A percentile compares a stretch with the other conserved stretches of the same genome.
Conservation (phyloP, 2,113 vertebrate genomes). For the Carlito syrichta region DNA sequence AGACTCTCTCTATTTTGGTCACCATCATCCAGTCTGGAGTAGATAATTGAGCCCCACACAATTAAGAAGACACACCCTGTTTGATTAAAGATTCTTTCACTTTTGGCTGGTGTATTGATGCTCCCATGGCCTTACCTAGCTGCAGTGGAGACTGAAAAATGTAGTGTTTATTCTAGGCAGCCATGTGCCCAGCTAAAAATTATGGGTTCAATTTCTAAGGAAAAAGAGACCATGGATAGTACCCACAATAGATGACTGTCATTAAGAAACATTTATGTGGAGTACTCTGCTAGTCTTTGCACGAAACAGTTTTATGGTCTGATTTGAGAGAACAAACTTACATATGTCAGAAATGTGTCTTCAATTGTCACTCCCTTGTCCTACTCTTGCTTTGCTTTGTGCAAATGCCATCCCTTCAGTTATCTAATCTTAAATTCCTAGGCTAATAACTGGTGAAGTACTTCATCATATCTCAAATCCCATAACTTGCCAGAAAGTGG, state of each 20-base stretch:
- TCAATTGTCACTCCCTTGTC: background rate
- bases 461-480: background rate
- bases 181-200: constrained; percentile 10
- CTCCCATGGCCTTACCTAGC: background rate
- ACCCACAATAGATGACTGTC: background rate
- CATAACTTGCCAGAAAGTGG: background rate
- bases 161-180: background rate
- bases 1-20: background rate
- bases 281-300: background rate
- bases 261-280: constrained; percentile 44
- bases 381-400: background rate
- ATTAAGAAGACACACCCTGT: background rate
- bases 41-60: background rate
- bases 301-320: background rate
- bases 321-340: background rate
- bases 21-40: background rate
- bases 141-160: constrained; percentile 11
- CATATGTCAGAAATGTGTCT: background rate
- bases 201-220: constrained; percentile 47
- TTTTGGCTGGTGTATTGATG: background rate
- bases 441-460: background rate
- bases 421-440: background rate
- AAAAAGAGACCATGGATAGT: background rate
- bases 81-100: background rate
- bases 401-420: background rate